These are phyloP conservation scores for Lineus longissimus DNA, from an alignment of 1,140 invertebrate species.

Conservation along the genomic window DNA sequence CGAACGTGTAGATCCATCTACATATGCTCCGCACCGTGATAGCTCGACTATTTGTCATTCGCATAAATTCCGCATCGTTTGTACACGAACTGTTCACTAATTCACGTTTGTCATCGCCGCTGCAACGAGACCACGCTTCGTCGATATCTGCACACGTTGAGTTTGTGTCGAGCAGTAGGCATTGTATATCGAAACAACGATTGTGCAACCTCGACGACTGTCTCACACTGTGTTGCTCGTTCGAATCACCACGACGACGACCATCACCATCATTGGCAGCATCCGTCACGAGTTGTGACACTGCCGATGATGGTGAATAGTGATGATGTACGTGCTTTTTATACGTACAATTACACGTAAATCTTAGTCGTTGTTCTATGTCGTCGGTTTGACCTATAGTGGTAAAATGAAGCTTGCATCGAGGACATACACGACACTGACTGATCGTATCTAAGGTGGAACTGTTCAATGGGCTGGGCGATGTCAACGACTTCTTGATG, in stretches of 20 bases:
- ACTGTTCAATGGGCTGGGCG: neutral
- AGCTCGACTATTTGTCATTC: neutral
- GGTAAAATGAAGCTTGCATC: neutral
- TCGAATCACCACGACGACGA: too few species aligned
- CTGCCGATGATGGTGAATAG: too few species aligned
- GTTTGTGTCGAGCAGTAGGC: too few species aligned
- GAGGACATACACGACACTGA: neutral
- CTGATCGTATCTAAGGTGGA: neutral
- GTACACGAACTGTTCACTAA: neutral
- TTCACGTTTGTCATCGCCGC: neutral
- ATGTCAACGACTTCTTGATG: neutral
- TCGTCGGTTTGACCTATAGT: constrained; percentile 1
- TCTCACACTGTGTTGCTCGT: too few species aligned
- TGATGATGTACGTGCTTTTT: too few species aligned
- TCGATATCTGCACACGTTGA: neutral
- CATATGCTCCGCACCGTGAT: neutral
- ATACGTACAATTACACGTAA: neutral
- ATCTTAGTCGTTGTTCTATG: neutral
- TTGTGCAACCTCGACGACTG: too few species aligned
- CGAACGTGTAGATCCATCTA: neutral
- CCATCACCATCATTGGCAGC: too few species aligned
- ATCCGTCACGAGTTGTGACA: too few species aligned
- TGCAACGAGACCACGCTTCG: neutral
- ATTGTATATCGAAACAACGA: too few species aligned
- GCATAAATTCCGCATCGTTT: neutral